These are phyloP conservation scores for Merluccius polli DNA, from an alignment of 2,797 vertebrate species.

Conservation along the genomic window DNA sequence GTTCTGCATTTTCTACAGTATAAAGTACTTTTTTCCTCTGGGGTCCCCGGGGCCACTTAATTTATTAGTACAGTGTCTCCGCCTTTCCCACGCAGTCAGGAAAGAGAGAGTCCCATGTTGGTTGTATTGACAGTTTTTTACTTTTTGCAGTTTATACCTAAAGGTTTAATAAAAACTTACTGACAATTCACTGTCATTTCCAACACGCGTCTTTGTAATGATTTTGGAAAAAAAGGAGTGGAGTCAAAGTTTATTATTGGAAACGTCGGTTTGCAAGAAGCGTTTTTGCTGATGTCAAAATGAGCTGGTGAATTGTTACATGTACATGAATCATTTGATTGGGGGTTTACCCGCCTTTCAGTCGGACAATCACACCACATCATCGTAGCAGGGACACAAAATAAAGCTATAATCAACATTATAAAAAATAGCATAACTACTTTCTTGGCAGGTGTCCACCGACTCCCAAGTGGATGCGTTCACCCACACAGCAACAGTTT, in stretches of 20 bases:
- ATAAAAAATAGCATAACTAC: neutral
- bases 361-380: neutral
- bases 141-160: slow-evolving; percentile 98
- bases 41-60: slow-evolving; percentile 87
- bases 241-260: neutral
- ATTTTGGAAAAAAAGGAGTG: neutral
- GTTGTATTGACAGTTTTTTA: slow-evolving; percentile 97
- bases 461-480: neutral
- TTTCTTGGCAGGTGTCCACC: neutral
- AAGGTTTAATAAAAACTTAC: slow-evolving; percentile 99
- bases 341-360: neutral
- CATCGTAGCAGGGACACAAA: neutral
- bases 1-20: slow-evolving; percentile 86
- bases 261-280: neutral
- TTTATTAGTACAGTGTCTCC: slow-evolving; percentile 97
- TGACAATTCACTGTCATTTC: slow-evolving; percentile 74
- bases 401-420: neutral
- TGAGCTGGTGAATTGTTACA: neutral
- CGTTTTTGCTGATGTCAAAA: neutral
- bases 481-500: neutral
- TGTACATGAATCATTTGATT: neutral
- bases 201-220: slow-evolving; percentile 39
- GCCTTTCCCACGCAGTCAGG: slow-evolving; percentile 84
- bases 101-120: slow-evolving; percentile 92
- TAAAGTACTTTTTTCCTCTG: slow-evolving; percentile 89